Percentiles rank a stretch among this genome's conserved stretches.
Evolutionary conservation across 2,113 vertebrate genomes (phyloP).

Genomic region (Vulpes ferrilata): DNA sequence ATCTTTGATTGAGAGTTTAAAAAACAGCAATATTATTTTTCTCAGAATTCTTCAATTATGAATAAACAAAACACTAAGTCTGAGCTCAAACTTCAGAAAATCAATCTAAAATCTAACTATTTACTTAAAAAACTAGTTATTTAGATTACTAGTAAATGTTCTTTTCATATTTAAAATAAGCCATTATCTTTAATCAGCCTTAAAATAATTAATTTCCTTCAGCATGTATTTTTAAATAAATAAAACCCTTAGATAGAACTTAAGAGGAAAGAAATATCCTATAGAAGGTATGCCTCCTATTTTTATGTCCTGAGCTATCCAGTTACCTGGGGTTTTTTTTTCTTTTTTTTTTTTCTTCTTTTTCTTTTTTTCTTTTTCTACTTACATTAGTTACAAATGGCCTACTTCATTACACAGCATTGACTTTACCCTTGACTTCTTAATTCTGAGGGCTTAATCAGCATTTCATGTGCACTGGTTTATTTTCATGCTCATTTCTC

Average conservation of each 20-base stretch:
- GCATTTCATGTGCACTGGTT: neutral
- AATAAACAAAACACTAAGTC: constrained; percentile 6
- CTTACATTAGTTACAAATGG: too few relatives aligned
- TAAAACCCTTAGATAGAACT: neutral
- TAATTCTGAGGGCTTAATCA: neutral
- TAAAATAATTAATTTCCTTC: neutral
- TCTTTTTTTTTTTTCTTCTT: neutral
- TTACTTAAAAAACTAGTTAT: neutral
- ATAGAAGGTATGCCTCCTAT: rapidly evolving
- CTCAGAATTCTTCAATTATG: constrained; percentile 11
- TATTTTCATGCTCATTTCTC: neutral
- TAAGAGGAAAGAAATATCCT: neutral
- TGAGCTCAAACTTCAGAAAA: neutral
- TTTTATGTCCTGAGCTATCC: neutral
- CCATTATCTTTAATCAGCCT: neutral
- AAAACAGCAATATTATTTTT: neutral
- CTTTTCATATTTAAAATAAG: neutral
- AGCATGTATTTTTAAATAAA: neutral
- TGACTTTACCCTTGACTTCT: neutral
- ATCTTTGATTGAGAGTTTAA: neutral
- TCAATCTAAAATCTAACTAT: neutral
- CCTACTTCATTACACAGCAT: neutral
- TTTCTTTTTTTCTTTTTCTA: neutral
- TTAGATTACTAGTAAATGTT: neutral
- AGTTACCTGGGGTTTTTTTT: neutral